Evolutionary conservation across 2,797 vertebrate genomes (phyloP).

Genomic region (Melanotaenia trifasciata): DNA sequence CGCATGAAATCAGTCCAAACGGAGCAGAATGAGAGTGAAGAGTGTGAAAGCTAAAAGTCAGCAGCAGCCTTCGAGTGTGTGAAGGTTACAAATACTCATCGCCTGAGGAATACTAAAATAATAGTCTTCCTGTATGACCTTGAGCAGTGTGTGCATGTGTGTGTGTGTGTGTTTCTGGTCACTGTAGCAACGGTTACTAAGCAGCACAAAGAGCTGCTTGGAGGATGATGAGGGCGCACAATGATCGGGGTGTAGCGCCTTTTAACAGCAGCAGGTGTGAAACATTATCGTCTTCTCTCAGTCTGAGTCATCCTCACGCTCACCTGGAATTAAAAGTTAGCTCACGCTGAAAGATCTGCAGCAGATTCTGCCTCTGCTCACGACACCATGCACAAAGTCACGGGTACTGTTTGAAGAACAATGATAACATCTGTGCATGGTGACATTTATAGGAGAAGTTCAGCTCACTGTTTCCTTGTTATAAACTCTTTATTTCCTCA

Average conservation of each 20-base stretch:
- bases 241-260: no score
- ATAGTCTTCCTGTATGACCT: conserved; percentile 46
- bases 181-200: conserved; percentile 65
- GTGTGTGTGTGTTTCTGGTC: conserved; percentile 46
- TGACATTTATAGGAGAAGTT: conserved; percentile 34
- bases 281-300: not conserved
- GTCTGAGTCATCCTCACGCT: not conserved
- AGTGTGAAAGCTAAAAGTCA: conserved; percentile 19
- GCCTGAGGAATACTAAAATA: conserved; percentile 25
- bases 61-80: conserved; percentile 1
- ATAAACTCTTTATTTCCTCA: not conserved
- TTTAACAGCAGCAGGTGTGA: conserved; percentile 1
- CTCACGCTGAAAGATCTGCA: not conserved
- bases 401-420: not conserved
- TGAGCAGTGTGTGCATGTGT: conserved; percentile 27
- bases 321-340: not conserved
- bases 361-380: not conserved
- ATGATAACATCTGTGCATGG: conserved; percentile 2
- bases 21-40: not conserved
- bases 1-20: not conserved
- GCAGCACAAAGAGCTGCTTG: conserved; percentile 43
- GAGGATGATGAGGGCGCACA: conserved; percentile 12
- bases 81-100: not conserved
- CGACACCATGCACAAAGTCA: no score
- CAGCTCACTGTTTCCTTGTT: conserved; percentile 19